Percentiles rank a stretch among this genome's conserved stretches.
phyloP scores from a whole-genome alignment of 2,113 vertebrate species.

The Phalacrocorax pelagicus region DNA sequence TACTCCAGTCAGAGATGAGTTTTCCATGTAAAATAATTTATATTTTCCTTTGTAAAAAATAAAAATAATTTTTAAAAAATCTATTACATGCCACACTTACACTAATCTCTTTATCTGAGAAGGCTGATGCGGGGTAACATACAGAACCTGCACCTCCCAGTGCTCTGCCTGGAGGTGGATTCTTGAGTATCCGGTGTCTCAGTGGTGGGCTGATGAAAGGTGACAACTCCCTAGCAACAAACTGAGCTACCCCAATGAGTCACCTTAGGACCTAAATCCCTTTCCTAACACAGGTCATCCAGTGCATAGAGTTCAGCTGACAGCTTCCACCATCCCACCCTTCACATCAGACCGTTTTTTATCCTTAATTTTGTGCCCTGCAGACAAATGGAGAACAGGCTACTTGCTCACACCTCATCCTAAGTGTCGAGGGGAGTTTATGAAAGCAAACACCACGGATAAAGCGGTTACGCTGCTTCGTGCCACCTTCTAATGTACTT shows the following conservation, averaged over 20 bases:
- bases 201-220: not conserved
- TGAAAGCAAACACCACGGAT: not conserved
- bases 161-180: not conserved
- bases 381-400: too few relatives aligned
- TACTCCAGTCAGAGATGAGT: not conserved
- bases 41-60: not conserved
- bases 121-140: accelerated
- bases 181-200: accelerated
- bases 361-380: not conserved
- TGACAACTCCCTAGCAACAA: not conserved
- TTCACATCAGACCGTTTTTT: not conserved
- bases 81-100: not conserved
- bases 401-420: not conserved
- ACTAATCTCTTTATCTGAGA: not conserved
- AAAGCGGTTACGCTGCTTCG: not conserved
- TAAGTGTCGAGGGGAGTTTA: not conserved
- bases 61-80: not conserved
- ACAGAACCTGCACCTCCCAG: not conserved
- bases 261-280: not conserved
- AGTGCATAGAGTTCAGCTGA: not conserved
- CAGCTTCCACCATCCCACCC: not conserved
- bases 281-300: not conserved
- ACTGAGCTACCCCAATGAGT: not conserved
- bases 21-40: not conserved
- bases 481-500: not conserved